phyloP scores from a whole-genome alignment of 92 coral and sea anemone genomes.

The Blastomussa wellsi region DNA sequence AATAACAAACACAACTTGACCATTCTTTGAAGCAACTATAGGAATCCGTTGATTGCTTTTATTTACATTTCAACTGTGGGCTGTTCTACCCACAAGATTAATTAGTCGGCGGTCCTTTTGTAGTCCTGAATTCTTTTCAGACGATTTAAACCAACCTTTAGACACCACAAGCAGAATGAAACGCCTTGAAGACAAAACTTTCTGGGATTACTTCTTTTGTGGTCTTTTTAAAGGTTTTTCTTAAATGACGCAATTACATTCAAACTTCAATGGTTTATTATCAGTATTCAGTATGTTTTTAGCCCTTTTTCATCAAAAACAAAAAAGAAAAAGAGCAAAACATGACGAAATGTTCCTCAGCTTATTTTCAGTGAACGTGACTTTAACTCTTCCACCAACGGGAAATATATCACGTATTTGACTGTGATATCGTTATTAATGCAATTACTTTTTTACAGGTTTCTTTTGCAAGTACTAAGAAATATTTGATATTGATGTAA shows the following conservation, averaged over 20 bases:
- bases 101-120: conserved; percentile 38
- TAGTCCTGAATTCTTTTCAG: conserved; percentile 4
- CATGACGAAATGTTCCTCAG: neutral
- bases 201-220: conserved; percentile 1
- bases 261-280: neutral
- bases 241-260: conserved; percentile 4
- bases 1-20: neutral
- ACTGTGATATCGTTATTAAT: neutral
- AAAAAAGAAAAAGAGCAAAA: neutral
- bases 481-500: neutral
- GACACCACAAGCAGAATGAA: conserved; percentile 5
- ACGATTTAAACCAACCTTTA: neutral
- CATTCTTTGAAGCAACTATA: conserved; percentile 9
- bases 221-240: neutral
- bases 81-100: conserved; percentile 37
- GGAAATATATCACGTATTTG: neutral
- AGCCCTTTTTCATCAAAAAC: neutral
- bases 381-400: neutral
- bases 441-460: neutral
- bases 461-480: neutral
- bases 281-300: neutral
- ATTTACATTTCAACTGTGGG: conserved; percentile 21
- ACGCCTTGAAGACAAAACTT: neutral
- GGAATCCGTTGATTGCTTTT: conserved; percentile 23
- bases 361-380: conserved; percentile 5